Conservation (phyloP, 2,888 invertebrate species). For the Pemphredon lugubris region DNA sequence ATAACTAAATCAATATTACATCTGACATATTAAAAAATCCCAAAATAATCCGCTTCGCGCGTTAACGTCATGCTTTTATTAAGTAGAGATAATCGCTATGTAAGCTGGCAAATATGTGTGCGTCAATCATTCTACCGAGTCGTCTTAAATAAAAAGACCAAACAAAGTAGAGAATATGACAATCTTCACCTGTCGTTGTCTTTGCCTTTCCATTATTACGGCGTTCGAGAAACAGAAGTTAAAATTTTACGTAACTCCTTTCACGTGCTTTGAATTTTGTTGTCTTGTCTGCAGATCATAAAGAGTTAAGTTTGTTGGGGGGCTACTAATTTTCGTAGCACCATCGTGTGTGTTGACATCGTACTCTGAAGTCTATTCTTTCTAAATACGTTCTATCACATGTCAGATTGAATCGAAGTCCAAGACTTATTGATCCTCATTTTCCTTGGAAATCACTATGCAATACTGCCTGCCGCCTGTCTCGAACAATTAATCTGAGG, state of each 20-base stretch:
- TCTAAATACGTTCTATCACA: constrained; percentile 31
- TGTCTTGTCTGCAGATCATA: not conserved
- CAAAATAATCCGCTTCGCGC: not conserved
- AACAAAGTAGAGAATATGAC: not conserved
- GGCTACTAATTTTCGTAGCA: constrained; percentile 10
- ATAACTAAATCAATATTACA: not conserved
- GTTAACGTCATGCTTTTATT: not conserved
- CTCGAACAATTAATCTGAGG: not conserved
- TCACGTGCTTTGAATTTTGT: constrained; percentile 4
- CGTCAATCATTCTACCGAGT: not conserved
- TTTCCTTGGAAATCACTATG: not conserved
- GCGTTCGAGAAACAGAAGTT: constrained; percentile 4
- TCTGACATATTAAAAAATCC: not conserved
- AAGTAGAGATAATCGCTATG: not conserved
- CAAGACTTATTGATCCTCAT: constrained; percentile 13
- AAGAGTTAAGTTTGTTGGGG: constrained; percentile 2
- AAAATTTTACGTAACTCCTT: not conserved
- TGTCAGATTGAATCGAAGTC: constrained; percentile 23
- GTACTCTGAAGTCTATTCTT: constrained; percentile 16
- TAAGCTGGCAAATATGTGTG: not conserved
- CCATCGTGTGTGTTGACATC: constrained; percentile 11
- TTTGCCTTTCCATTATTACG: constrained; percentile 69
- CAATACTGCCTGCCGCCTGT: not conserved
- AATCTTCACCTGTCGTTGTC: constrained; percentile 63
- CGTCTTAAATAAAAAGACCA: not conserved